A percentile compares a stretch with the other conserved stretches of the same genome.
Conservation (phyloP, 2,888 invertebrate species). For the Mesorhabditis sp. region DNA sequence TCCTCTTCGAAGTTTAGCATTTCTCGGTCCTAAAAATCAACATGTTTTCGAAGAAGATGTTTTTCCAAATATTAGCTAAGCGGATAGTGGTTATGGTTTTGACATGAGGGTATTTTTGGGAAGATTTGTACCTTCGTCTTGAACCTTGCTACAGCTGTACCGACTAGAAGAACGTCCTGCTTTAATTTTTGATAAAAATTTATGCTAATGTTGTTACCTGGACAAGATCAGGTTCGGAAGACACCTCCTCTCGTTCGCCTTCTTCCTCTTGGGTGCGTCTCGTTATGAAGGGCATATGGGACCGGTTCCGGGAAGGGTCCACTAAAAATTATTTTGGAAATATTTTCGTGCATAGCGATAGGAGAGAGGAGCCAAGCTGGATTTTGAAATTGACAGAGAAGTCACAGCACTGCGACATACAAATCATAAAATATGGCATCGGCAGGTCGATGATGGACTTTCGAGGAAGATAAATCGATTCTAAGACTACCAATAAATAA, state of each 20-base stretch:
- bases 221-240: conserved; percentile 35
- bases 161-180: neutral
- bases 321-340: neutral
- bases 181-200: neutral
- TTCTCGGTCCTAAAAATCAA: conserved; percentile 1
- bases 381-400: no score
- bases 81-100: neutral
- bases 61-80: neutral
- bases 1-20: conserved; percentile 3
- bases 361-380: no score
- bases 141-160: neutral
- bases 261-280: neutral
- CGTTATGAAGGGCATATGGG: neutral
- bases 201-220: conserved; percentile 15
- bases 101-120: neutral
- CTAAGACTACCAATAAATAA: no score
- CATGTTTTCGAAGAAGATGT: neutral
- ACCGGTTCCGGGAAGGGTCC: neutral
- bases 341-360: no score
- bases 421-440: no score
- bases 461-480: no score
- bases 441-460: no score
- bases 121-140: neutral
- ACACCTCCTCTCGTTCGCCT: conserved; percentile 28
- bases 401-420: no score